These are phyloP conservation scores for Merluccius polli DNA, from an alignment of 2,797 vertebrate genomes.

Conservation along the genomic window DNA sequence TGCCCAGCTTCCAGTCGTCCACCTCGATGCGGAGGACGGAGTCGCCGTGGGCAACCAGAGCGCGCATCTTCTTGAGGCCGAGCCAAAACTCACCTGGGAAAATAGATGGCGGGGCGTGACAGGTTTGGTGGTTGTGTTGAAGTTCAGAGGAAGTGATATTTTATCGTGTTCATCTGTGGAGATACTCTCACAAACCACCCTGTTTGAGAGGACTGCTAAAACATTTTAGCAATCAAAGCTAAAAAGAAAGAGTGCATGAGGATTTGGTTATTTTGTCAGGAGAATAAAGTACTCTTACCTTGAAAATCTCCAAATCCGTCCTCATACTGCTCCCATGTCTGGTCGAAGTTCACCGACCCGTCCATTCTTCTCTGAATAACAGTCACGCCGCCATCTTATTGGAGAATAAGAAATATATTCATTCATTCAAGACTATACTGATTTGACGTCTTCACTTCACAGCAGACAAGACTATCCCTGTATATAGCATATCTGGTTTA, in stretches of 20 bases:
- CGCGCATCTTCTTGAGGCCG: constrained; percentile 80
- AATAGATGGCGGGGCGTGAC: background rate
- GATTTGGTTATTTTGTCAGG: background rate
- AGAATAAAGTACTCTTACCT: constrained; percentile 62
- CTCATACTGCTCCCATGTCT: constrained; percentile 83
- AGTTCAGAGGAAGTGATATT: background rate
- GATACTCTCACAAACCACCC: background rate
- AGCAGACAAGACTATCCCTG: background rate
- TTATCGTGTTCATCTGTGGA: background rate
- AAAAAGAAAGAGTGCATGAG: background rate
- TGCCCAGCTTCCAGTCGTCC: constrained; percentile 79
- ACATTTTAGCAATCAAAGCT: background rate
- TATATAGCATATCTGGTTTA: background rate
- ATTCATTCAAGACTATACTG: background rate
- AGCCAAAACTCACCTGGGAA: constrained; percentile 88
- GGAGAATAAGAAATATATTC: constrained; percentile 8
- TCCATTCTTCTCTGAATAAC: constrained; percentile 82
- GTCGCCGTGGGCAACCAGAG: constrained; percentile 70
- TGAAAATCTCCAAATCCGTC: constrained; percentile 84
- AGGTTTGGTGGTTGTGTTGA: no score
- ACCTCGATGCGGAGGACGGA: constrained; percentile 80
- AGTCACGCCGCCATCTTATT: constrained; percentile 76
- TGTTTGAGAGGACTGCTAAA: background rate
- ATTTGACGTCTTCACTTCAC: background rate
- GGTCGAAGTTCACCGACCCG: constrained; percentile 86